Conservation (phyloP, 2,113 vertebrate genomes). For the Eonycteris spelaea region DNA sequence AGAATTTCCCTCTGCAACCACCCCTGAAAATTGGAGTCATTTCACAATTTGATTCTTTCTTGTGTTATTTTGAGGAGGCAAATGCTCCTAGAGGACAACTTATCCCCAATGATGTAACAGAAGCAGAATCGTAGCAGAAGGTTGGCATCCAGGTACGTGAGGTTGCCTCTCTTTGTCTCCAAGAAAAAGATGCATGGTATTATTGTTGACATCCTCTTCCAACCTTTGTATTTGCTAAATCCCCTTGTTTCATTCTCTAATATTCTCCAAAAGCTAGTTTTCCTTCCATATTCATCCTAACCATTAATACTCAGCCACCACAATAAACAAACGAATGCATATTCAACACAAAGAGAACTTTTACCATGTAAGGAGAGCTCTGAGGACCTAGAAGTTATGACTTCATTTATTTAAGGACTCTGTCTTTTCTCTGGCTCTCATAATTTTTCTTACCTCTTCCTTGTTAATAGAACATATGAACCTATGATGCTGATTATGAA, state of each 20-base stretch:
- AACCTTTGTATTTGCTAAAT: neutral
- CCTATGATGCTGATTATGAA: neutral
- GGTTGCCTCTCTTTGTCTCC: neutral
- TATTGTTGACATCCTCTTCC: neutral
- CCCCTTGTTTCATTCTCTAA: neutral
- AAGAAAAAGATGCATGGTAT: neutral
- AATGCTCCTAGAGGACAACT: neutral
- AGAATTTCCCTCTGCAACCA: neutral
- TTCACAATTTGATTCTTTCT: constrained; percentile 4
- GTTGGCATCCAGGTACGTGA: neutral
- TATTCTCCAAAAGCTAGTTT: neutral
- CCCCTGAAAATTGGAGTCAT: neutral
- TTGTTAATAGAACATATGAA: neutral
- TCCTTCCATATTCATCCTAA: neutral
- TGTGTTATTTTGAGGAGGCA: neutral
- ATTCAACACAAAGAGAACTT: neutral
- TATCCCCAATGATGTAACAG: neutral
- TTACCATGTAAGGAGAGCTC: neutral
- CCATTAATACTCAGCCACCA: neutral
- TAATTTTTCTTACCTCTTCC: neutral
- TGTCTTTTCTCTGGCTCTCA: neutral
- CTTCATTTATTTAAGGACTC: neutral
- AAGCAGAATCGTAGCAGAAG: neutral
- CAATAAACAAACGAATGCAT: neutral
- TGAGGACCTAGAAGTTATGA: neutral